These are phyloP conservation scores for Diplazon laetatorius DNA, from an alignment of 2,888 invertebrate species.

Conservation along the genomic window DNA sequence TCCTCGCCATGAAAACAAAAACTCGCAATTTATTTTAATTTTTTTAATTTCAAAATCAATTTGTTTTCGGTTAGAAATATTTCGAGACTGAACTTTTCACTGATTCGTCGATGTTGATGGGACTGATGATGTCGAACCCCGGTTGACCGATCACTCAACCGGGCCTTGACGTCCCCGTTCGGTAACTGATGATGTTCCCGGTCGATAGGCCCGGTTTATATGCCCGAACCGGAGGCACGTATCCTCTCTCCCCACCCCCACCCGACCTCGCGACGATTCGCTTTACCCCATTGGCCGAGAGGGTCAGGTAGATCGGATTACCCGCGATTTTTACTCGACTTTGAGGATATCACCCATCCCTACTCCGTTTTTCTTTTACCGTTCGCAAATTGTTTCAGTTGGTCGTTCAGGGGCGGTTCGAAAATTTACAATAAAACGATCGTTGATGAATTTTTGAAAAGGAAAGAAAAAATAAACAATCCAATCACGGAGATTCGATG, in stretches of 20 bases:
- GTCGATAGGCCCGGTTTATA: constrained; percentile 64
- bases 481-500: too few relatives aligned
- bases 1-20: constrained; percentile 20
- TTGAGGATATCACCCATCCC: background rate
- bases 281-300: constrained; percentile 59
- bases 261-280: constrained; percentile 54
- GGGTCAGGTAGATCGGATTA: constrained; percentile 49
- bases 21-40: background rate
- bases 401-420: too few relatives aligned
- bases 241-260: constrained; percentile 47
- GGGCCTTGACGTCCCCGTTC: constrained; percentile 54
- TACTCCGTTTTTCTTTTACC: background rate
- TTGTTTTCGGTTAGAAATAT: constrained; percentile 1
- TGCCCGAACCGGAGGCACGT: constrained; percentile 22
- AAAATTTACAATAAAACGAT: too few relatives aligned
- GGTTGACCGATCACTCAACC: constrained; percentile 25
- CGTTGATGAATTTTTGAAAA: too few relatives aligned
- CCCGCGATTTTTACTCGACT: constrained; percentile 27
- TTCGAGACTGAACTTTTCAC: constrained; percentile 19
- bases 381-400: too few relatives aligned
- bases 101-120: too few relatives aligned
- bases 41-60: too few relatives aligned
- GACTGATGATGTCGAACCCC: too few relatives aligned
- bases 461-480: too few relatives aligned
- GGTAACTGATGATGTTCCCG: constrained; percentile 66